These are phyloP conservation scores for Scylla paramamosain DNA, from an alignment of 1,140 invertebrate genomes.

Conservation along the genomic window DNA sequence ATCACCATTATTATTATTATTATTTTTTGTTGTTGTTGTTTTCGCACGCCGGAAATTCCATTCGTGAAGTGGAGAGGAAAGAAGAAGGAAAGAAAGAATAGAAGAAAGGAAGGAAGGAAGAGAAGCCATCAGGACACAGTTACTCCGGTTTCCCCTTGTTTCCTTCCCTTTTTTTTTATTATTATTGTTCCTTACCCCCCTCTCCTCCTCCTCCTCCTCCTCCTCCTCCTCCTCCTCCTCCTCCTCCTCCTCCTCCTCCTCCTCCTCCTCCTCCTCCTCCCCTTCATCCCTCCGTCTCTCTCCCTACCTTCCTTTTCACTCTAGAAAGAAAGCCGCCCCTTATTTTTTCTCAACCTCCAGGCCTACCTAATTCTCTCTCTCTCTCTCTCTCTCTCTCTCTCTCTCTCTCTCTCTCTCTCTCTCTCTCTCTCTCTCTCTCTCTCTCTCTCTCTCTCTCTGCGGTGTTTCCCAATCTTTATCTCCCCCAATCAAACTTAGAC, in stretches of 20 bases:
- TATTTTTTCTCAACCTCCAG: not conserved
- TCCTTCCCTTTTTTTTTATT: not conserved
- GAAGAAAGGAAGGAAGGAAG: not conserved
- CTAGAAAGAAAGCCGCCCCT: too few species aligned
- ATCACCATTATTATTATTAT: not conserved
- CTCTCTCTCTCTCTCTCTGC: conserved; percentile 35
- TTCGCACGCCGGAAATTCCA: not conserved
- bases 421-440: conserved; percentile 28
- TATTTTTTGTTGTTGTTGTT: not conserved
- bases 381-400: conserved; percentile 6
- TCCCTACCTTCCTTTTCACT: not conserved
- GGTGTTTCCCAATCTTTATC: not conserved
- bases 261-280: conserved; percentile 34
- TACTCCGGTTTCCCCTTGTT: conserved; percentile 13
- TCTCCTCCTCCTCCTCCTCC: not conserved
- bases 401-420: not conserved
- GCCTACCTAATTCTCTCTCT: conserved; percentile 4
- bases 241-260: not conserved
- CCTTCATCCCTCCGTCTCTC: not conserved
- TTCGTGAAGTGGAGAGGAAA: not conserved
- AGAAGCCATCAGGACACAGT: not conserved
- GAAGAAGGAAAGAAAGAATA: not conserved
- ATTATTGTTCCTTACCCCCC: too few species aligned
- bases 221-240: too few species aligned
- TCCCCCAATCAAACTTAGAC: not conserved